phyloP scores from a whole-genome alignment of 2,113 vertebrate species.

The Bagarius yarrelli region DNA sequence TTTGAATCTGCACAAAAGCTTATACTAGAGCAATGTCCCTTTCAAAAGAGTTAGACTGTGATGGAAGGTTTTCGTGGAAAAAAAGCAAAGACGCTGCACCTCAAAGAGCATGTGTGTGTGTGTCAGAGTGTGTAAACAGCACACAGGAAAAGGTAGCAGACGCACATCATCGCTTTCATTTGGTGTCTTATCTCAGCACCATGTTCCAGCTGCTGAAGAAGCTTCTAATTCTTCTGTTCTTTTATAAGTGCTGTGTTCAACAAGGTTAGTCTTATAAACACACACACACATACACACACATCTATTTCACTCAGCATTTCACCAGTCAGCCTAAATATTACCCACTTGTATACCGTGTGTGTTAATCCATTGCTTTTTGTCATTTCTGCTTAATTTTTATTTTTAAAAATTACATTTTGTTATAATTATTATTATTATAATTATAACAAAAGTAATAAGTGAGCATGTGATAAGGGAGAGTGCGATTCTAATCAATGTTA shows the following conservation, averaged over 20 bases:
- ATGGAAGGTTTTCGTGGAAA: not conserved
- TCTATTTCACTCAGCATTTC: not conserved
- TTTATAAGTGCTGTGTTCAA: not conserved
- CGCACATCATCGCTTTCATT: not conserved
- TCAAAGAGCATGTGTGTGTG: not conserved
- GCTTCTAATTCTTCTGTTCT: not conserved
- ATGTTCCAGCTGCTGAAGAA: constrained; percentile 19
- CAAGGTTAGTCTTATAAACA: constrained; percentile 8
- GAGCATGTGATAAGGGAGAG: too few relatives aligned
- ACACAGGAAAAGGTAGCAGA: constrained; percentile 27
- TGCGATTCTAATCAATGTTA: too few relatives aligned
- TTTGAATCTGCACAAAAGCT: not conserved
- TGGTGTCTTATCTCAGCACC: constrained; percentile 6
- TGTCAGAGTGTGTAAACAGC: not conserved
- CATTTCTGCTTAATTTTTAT: too few relatives aligned
- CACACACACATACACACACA: constrained; percentile 5
- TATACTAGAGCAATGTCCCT: not conserved
- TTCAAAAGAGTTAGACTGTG: not conserved
- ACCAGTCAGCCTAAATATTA: not conserved
- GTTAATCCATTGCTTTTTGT: not conserved
- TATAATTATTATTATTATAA: too few relatives aligned
- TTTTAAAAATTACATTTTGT: too few relatives aligned
- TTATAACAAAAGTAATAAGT: too few relatives aligned
- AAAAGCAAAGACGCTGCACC: not conserved
- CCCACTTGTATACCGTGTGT: not conserved